Base-by-base conservation (phyloP, 35 echinoderm and acorn worm species). In the Heliocidaris erythrogramma region DNA sequence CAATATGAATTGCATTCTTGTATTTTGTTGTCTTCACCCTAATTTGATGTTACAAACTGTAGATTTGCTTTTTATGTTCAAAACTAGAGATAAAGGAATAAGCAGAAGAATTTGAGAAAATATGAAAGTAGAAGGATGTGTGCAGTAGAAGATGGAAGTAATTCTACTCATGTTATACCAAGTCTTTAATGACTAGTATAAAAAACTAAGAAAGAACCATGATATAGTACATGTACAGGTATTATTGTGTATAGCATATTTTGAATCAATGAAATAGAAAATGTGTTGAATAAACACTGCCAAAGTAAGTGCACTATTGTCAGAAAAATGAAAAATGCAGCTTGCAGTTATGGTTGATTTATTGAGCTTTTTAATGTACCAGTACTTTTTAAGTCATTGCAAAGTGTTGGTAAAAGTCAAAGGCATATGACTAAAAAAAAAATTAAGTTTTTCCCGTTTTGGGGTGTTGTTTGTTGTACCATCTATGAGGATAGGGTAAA, bases 211-310 rank as follows among this genome's bases (percentile, higher is more conserved):
- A 69, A 69, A 69, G 65, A 78, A 78, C 65, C 17, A 78, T 47
- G 30, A 89, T 89, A 89, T 89, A 89, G 87, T 89, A 89, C 87
- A 89, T 89, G 87, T 89, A 89, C 87, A 89, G 87, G 87, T 89
- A 89, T 47, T 89, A 89, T 89, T 89, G 47, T 89, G 87, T 89
- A 89, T 89, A 89, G 87, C 31, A 48, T 89, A 47, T 89, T 89
- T 89, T 89, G 87, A 89, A 89, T 14, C 24, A 48, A 89, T 47
- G 87, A 89, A 89, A 89, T 89, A 89, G 87, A 78, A 78, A 78
- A 89, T 42, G 87, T 89, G 87, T 89, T 89, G 65, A 89, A 89
- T 89, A 89, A 32, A 89, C 87, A 89, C 87, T 89, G 87, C 87
- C 87, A 89, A 89, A 35, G 31, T 89, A 89, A 89, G 18, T 89